phyloP scores from a whole-genome alignment of 2,888 invertebrate genomes.

The Pristionchus fissidentatus region DNA sequence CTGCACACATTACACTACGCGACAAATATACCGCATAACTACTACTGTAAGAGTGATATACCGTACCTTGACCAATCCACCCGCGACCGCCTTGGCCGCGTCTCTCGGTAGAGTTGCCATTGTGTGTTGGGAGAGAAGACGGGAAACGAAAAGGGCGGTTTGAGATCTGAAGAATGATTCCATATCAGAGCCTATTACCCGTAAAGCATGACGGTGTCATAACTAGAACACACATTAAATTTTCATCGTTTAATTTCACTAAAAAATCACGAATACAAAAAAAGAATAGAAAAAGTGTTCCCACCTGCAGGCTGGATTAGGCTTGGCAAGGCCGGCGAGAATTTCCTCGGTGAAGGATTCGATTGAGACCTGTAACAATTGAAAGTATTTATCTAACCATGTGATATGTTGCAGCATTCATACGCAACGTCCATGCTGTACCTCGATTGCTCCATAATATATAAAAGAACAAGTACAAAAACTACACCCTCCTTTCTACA shows the following conservation, averaged over 20 bases:
- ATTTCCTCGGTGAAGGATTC: slow-evolving; percentile 31
- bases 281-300: neutral
- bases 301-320: slow-evolving; percentile 43
- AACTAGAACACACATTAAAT: too few species aligned
- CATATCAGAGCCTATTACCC: neutral
- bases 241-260: too few species aligned
- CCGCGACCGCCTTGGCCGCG: slow-evolving; percentile 27
- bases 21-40: neutral
- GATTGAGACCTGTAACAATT: slow-evolving; percentile 14
- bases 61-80: slow-evolving; percentile 48
- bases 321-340: slow-evolving; percentile 34
- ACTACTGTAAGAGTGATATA: neutral
- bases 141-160: slow-evolving; percentile 67
- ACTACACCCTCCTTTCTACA: too few species aligned
- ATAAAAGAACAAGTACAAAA: too few species aligned
- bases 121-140: slow-evolving; percentile 48
- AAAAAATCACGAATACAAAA: too few species aligned
- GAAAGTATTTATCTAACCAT: neutral
- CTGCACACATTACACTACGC: too few species aligned
- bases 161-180: slow-evolving; percentile 76
- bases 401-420: too few species aligned
- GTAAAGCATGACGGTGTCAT: neutral
- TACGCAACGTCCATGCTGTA: too few species aligned
- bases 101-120: slow-evolving; percentile 47
- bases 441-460: too few species aligned